Evolutionary conservation across 2,797 vertebrate species (phyloP).

Genomic region (Neomorphus geoffroyi): DNA sequence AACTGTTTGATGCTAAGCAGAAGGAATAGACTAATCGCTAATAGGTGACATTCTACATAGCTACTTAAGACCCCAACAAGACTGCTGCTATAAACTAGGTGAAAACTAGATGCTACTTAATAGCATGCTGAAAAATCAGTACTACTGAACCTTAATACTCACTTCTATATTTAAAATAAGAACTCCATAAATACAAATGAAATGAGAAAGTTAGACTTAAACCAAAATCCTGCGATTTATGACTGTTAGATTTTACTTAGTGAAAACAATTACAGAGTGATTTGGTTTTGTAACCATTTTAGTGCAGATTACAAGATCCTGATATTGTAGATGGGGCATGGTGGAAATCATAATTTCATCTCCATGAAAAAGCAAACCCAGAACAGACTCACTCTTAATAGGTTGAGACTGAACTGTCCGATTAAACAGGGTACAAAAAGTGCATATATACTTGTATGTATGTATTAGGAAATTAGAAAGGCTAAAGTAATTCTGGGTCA

Average conservation of each 20-base stretch:
- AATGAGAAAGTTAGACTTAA: not conserved
- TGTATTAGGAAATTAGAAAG: not conserved
- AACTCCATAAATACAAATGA: not conserved
- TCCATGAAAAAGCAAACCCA: not conserved
- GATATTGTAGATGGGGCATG: not conserved
- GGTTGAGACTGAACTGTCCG: not conserved
- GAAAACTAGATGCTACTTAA: not conserved
- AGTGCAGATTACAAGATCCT: not conserved
- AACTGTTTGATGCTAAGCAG: not conserved
- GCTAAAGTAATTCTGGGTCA: not conserved
- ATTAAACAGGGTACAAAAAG: not conserved
- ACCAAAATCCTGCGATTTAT: not conserved
- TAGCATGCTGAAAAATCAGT: not conserved
- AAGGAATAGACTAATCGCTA: not conserved
- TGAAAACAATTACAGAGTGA: not conserved
- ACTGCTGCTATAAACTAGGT: not conserved
- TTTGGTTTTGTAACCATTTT: not conserved
- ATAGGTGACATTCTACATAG: not conserved
- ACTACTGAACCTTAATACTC: not conserved
- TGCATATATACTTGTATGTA: rapidly evolving
- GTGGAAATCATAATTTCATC: not conserved
- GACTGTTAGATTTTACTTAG: not conserved
- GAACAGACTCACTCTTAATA: not conserved
- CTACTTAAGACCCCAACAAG: not conserved
- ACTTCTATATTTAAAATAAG: not conserved